phyloP scores from a whole-genome alignment of 2,888 invertebrate species.

The Chrysolina americana region DNA sequence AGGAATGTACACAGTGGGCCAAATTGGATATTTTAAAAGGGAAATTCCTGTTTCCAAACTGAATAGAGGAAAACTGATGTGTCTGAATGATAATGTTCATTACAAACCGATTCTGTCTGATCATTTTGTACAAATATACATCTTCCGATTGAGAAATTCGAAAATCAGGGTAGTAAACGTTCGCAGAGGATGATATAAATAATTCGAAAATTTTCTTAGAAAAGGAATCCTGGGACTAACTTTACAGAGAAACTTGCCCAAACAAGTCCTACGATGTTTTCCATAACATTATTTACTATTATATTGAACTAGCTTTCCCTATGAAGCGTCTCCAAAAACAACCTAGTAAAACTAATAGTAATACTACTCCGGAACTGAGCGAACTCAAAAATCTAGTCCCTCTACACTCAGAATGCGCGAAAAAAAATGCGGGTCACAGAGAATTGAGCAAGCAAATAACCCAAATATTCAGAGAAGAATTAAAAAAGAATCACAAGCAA shows the following conservation, averaged over 20 bases:
- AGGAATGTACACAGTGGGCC: too few species aligned
- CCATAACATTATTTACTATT: not conserved
- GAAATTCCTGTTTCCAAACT: too few species aligned
- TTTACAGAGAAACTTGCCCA: not conserved
- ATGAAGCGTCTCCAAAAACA: not conserved
- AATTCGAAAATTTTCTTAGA: not conserved
- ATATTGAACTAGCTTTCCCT: conserved; percentile 1
- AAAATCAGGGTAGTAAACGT: not conserved
- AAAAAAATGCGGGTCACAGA: not conserved
- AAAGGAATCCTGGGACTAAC: not conserved
- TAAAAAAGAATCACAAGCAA: conserved; percentile 8
- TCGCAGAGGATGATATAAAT: not conserved
- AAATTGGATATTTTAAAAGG: too few species aligned
- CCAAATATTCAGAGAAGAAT: not conserved
- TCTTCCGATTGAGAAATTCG: too few species aligned
- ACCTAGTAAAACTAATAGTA: not conserved
- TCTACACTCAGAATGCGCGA: not conserved
- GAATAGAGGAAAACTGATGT: too few species aligned
- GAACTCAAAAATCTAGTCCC: not conserved
- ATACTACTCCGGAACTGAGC: not conserved
- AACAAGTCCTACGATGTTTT: too few species aligned
- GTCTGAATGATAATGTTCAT: too few species aligned
- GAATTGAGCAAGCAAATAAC: conserved; percentile 7
- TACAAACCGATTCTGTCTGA: too few species aligned
- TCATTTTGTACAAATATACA: too few species aligned